Evolutionary conservation across 2,797 vertebrate genomes (phyloP), one percentile per base, ranked within the genome.

Genomic region (Propithecus perrieri): DNA sequence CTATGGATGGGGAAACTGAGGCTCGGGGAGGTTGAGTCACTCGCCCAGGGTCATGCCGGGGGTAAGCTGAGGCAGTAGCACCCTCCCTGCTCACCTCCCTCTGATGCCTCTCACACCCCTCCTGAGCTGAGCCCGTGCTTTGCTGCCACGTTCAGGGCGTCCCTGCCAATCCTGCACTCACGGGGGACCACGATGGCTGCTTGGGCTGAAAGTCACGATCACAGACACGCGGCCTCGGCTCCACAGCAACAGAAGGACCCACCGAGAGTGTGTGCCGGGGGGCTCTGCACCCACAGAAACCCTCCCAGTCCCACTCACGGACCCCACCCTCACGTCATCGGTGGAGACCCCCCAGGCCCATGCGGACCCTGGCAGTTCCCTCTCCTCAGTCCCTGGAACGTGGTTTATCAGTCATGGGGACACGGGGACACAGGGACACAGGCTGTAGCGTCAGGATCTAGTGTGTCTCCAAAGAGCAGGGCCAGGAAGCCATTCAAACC

Each of bases 81-180:
- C 7, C 17, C 35, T 74, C 24, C 43, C 30, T 41, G 9, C n/a
- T 46, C 53, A 20, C 11, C 57, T 55, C 55, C 55, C 38, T 35
- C 15, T 2, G 0, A 26, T 1, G 5, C 6, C 26, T 50, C 28
- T 35, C 12, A 0, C 9, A 38, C 30, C 78, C 48, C 46, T 69
- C 71, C 55, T 65, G 38, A 71, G 30, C 46, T 46, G 53, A 71
- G 48, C 14, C 46, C 15, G 1, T 1, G 7, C 18, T 22, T 59
- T 74, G 11, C 0, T 1, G 30, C 24, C 24, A 28, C 1, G 1
- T 26, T 26, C 53, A n/a, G 63, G 50, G 1, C 12, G 0, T 11
- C 48, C 26, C 43, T 24, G 12, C 43, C 17, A 10, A 55, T 13
- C 24, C 41, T 4, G 0, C 41, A 0, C 65, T 65, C 76, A 2